Evolutionary conservation across 2,888 invertebrate genomes (phyloP), one percentile per base, ranked within the genome.

Genomic region (Eucera pruinosa): DNA sequence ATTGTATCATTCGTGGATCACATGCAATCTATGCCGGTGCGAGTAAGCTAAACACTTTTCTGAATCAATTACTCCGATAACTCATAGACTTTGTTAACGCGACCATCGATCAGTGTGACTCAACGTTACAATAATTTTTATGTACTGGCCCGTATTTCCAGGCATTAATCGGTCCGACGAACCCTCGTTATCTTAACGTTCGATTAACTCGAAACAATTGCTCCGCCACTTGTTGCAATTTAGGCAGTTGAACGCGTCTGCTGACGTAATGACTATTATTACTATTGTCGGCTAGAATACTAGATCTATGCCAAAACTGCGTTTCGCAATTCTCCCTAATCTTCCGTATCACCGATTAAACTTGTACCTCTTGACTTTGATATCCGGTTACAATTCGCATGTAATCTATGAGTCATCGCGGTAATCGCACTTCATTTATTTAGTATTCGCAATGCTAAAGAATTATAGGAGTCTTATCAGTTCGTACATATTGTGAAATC

Each of bases 181-280:
- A 79, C 79, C 80, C 66, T 80, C 76, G 74, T 84, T 84, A 83
- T 82, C 83, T 78, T 65, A 70, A 68, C 77, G 78, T 87, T 85
- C 87, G 82, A 89, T 89, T 87, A 88, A 88, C 80, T 84, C 76
- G 81, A 79, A 70, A 88, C 88, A 88, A 89, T 89, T 89, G 85
- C 68, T 70, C 78, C 83, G 72, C 82, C 85, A 88, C 85, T 89
- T 86, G 87, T 83, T 87, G 86, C 86, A 88, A 88, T 88, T 87
- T 84, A 82, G 81, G 73, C 80, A 81, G 80, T 80, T 76, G 77
- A 74, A 62, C 71, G 80, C 81, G 75, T 78, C 79, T 60, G 71
- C 70, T 88, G 86, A 88, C 83, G 87, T 81, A 87, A 88, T 67
- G 68, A 78, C 84, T 80, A 86, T 85, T 84, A 84, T 85, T 82